Conservation (phyloP, 2,113 vertebrate species). For the Drymodes brunneopygia region DNA sequence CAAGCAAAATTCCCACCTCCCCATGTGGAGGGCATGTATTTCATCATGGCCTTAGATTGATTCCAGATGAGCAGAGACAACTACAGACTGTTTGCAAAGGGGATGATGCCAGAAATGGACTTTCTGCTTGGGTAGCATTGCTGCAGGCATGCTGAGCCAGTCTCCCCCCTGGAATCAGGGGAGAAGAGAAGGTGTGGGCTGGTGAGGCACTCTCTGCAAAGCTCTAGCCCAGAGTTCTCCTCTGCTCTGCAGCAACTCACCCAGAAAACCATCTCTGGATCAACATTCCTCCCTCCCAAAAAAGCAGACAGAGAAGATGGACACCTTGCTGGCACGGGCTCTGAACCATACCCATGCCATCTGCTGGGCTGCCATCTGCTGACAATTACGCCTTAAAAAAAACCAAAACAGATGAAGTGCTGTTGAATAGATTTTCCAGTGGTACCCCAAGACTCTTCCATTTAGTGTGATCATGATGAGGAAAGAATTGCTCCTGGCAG, state of each 20-base stretch:
- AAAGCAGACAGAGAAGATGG: neutral
- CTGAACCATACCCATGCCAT: neutral
- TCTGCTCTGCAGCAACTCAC: neutral
- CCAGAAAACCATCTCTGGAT: neutral
- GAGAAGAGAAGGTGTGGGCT: neutral
- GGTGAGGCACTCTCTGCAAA: neutral
- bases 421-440: neutral
- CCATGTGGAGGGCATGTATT: neutral
- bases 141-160: neutral
- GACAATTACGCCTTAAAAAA: neutral
- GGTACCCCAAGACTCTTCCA: neutral
- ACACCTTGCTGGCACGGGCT: neutral
- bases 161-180: neutral
- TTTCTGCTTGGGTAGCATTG: neutral
- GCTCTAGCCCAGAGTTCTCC: neutral
- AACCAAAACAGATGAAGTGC: neutral
- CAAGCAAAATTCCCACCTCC: neutral
- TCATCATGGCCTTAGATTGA: neutral
- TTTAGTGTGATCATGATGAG: neutral
- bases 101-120: neutral
- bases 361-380: neutral
- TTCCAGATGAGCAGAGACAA: constrained; percentile 1
- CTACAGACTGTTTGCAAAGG: neutral
- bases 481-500: neutral
- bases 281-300: neutral